Evolutionary conservation across 1,140 invertebrate species (phyloP).

Genomic region (Nasonia giraulti): DNA sequence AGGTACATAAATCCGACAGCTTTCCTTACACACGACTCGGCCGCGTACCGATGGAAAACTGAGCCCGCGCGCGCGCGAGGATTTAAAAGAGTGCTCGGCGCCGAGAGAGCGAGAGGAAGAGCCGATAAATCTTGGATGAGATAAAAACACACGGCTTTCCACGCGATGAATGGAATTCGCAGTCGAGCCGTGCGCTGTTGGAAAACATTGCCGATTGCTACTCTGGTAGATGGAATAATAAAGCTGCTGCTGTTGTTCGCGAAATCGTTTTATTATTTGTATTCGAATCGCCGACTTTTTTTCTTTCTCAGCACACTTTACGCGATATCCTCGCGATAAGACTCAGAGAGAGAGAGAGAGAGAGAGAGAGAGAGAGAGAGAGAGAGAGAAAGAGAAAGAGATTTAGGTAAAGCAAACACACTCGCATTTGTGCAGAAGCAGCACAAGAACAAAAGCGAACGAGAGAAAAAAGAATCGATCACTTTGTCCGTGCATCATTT

Average conservation of each 20-base stretch:
- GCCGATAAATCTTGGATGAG: slow-evolving; percentile 12
- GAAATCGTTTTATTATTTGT: too few relatives aligned
- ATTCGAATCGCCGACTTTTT: too few relatives aligned
- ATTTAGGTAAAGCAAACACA: neutral
- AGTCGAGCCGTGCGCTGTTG: neutral
- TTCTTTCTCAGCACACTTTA: too few relatives aligned
- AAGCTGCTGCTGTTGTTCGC: neutral
- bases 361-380: too few relatives aligned
- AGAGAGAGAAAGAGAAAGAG: too few relatives aligned
- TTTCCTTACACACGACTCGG: neutral
- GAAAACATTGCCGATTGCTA: neutral
- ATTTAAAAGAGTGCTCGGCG: slow-evolving; percentile 14
- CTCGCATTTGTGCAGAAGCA: too few relatives aligned
- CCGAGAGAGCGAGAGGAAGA: neutral
- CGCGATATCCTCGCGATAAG: too few relatives aligned
- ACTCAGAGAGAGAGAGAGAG: too few relatives aligned
- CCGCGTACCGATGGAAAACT: neutral
- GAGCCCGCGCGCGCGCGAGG: neutral
- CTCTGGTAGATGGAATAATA: neutral
- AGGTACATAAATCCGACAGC: neutral
- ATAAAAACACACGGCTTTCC: slow-evolving; percentile 1
- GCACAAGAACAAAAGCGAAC: neutral
- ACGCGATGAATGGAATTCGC: neutral
- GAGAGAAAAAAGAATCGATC: slow-evolving; percentile 17
- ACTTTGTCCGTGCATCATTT: neutral